Base-by-base conservation (phyloP, 2,888 invertebrate species). In the Yponomeuta plumbellus region DNA sequence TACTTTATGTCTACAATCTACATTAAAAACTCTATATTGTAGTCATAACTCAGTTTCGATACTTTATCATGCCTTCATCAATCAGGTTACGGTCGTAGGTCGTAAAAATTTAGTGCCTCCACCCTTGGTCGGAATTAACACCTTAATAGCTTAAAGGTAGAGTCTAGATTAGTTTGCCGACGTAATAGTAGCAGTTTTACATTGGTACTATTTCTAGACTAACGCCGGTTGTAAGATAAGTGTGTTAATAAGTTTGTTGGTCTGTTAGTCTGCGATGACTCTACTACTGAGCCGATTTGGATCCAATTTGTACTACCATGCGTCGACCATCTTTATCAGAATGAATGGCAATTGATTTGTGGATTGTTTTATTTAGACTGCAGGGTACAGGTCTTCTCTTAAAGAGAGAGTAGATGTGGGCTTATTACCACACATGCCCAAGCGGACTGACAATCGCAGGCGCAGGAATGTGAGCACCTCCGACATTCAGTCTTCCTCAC, bases 41-140 rank as follows among this genome's bases (percentile, higher is more conserved):
- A 8, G 17, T n/a, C 34, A 44, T 65, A 65, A 65, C 56, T 56
- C 23, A 57, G 20, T 65, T 57, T 56, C 20, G 56, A 57, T 57
- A 26, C 57, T 64, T 61, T 65, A 65, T 67, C 67, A 20, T 67
- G 56, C 23, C 65, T 67, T 62, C 52, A 67, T 67, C 67, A 65
- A 61, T 61, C 67, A 65, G 62, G 23, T 58, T 59, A 61, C 61
- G 67, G 58, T 62, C 58, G 34, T 62, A 40, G 65, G 59, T 21
- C 61, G 65, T 67, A 67, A 67, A 67, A 67, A 62, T 57, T 67
- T 62, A 67, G 26, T 61, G 61, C 67, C 23, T 34, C 20, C 20
- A 11, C 26, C 26, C 20, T 39, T 56, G 2, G 21, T 23, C 13
- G n/a, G 26, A 62, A 2, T 56, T 20, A 2, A 63, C 44, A 34